phyloP scores from a whole-genome alignment of 2,888 invertebrate species.

The Leptinotarsa tumamoca region DNA sequence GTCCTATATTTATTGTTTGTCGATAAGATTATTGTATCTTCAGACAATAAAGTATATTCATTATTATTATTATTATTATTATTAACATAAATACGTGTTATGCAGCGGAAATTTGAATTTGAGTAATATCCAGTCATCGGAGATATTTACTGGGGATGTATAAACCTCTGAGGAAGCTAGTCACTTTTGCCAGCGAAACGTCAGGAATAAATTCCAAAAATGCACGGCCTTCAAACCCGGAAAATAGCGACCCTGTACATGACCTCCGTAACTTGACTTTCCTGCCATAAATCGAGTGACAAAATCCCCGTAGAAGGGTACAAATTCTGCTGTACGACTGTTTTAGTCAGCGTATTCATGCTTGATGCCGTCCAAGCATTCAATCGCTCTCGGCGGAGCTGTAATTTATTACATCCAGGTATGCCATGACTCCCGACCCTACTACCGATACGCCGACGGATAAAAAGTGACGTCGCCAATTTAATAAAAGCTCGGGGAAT shows the following conservation, averaged over 20 bases:
- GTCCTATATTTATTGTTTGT: no score
- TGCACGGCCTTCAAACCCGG: no score
- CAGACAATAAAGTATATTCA: no score
- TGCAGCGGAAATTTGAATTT: no score
- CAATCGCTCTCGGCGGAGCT: slow-evolving; percentile 54
- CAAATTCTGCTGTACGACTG: slow-evolving; percentile 35
- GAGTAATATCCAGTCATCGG: no score
- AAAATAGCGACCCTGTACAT: not conserved
- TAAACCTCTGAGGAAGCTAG: no score
- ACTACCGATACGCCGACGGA: slow-evolving; percentile 49
- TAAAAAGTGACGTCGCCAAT: slow-evolving; percentile 57
- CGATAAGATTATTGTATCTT: no score
- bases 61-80: no score
- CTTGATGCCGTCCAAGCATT: slow-evolving; percentile 53
- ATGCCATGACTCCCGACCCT: slow-evolving; percentile 49
- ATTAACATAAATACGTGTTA: no score
- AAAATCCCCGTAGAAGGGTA: slow-evolving; percentile 32
- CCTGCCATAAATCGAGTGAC: slow-evolving; percentile 26
- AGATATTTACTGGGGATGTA: no score
- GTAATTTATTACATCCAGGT: slow-evolving; percentile 48
- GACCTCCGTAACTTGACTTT: not conserved
- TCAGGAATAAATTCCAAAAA: no score
- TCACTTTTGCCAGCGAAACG: no score
- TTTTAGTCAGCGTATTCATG: slow-evolving; percentile 50
- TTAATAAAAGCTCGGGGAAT: slow-evolving; percentile 54